Evolutionary conservation across 2,113 vertebrate species (phyloP).

Genomic region (Dolichotis patagonum): DNA sequence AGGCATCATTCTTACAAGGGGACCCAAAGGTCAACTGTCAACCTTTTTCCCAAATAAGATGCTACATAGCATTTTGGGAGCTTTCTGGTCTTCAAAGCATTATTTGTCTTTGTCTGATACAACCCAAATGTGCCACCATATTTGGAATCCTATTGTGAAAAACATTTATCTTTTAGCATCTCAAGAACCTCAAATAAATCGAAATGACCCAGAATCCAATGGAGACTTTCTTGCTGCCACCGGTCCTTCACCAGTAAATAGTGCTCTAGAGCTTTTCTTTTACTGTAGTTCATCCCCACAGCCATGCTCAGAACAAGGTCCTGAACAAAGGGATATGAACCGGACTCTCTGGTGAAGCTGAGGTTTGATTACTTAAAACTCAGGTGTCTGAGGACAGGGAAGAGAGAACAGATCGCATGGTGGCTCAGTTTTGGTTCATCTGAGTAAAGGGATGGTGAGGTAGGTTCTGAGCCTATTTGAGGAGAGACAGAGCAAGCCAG

Average conservation of each 20-base stretch:
- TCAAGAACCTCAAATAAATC: not conserved
- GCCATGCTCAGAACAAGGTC: not conserved
- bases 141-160: not conserved
- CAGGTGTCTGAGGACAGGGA: too few relatives aligned
- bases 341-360: not conserved
- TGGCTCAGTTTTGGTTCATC: not conserved
- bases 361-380: not conserved
- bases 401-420: not conserved
- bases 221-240: not conserved
- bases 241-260: not conserved
- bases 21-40: not conserved
- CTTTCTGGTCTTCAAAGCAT: conserved; percentile 24
- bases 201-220: not conserved
- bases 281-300: not conserved
- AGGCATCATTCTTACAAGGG: not conserved
- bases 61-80: not conserved
- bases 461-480: not conserved
- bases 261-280: not conserved
- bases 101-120: not conserved
- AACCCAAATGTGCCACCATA: not conserved
- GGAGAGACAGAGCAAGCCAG: not conserved
- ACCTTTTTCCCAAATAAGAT: not conserved
- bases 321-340: not conserved
- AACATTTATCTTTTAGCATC: conserved; percentile 23
- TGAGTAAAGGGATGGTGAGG: not conserved